Evolutionary conservation across 2,797 vertebrate genomes (phyloP).

Genomic region (Gobio occitaniae): DNA sequence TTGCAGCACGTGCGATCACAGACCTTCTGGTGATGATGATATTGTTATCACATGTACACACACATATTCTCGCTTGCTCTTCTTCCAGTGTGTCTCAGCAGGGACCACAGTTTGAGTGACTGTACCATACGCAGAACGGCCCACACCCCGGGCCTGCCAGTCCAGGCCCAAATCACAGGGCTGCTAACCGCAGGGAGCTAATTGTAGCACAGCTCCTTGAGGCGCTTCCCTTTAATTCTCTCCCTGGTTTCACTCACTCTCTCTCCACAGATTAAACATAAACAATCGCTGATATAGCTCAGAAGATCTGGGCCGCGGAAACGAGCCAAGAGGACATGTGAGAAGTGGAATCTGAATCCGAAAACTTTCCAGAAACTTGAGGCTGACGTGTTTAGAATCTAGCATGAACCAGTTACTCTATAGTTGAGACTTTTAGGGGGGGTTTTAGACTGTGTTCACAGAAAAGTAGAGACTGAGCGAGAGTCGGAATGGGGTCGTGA

Average conservation of each 20-base stretch:
- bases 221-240: constrained; percentile 58
- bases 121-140: constrained; percentile 35
- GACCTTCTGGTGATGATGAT: constrained; percentile 10
- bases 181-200: constrained; percentile 77
- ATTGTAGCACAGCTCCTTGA: constrained; percentile 73
- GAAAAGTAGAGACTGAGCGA: not conserved
- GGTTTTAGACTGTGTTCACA: not conserved
- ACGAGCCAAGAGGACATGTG: not conserved
- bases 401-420: not conserved
- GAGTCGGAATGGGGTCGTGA: not conserved
- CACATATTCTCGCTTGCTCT: constrained; percentile 23
- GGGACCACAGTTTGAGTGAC: constrained; percentile 34
- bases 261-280: constrained; percentile 39
- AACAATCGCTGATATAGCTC: constrained; percentile 40
- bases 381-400: constrained; percentile 5
- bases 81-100: constrained; percentile 14
- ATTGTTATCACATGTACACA: constrained; percentile 34
- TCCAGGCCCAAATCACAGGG: constrained; percentile 76
- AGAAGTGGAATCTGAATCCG: constrained; percentile 21
- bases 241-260: constrained; percentile 40
- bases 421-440: not conserved
- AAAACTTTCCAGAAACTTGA: constrained; percentile 17
- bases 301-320: not conserved
- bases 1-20: constrained; percentile 45
- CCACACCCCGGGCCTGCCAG: constrained; percentile 63